phyloP scores from a whole-genome alignment of 2,888 invertebrate genomes.

The Synergus gifuensis region DNA sequence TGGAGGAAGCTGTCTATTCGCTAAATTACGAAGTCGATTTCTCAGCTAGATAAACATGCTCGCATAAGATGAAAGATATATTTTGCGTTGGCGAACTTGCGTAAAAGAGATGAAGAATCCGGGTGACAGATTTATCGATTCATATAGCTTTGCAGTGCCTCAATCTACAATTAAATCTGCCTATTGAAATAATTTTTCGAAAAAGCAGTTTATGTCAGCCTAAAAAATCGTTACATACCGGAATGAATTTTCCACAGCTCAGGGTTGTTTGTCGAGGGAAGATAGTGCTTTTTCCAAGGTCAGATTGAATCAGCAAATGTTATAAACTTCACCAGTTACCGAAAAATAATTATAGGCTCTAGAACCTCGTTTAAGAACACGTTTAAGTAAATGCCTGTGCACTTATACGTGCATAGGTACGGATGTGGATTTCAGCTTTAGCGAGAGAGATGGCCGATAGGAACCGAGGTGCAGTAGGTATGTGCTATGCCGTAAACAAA shows the following conservation, averaged over 20 bases:
- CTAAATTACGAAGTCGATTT: constrained; percentile 56
- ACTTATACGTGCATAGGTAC: constrained; percentile 17
- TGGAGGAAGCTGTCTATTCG: constrained; percentile 49
- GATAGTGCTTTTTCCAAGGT: constrained; percentile 9
- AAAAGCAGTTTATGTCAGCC: too few relatives aligned
- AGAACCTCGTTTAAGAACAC: neutral
- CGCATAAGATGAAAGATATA: constrained; percentile 47
- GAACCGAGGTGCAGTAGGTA: constrained; percentile 64
- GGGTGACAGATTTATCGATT: constrained; percentile 57
- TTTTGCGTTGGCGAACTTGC: constrained; percentile 36
- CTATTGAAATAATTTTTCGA: neutral
- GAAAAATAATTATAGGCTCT: constrained; percentile 34
- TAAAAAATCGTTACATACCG: too few relatives aligned
- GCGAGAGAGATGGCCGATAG: constrained; percentile 62
- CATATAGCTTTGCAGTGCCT: constrained; percentile 38
- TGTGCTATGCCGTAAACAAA: constrained; percentile 69
- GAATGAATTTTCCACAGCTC: neutral
- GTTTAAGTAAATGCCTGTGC: constrained; percentile 37
- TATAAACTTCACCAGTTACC: constrained; percentile 6
- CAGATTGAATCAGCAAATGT: constrained; percentile 11
- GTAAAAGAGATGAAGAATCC: neutral
- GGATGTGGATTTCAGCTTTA: constrained; percentile 29
- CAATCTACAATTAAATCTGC: neutral
- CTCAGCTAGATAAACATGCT: constrained; percentile 52
- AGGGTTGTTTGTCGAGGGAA: neutral